phyloP scores from a whole-genome alignment of 2,797 vertebrate species.

The Perdix hodgsoniae region DNA sequence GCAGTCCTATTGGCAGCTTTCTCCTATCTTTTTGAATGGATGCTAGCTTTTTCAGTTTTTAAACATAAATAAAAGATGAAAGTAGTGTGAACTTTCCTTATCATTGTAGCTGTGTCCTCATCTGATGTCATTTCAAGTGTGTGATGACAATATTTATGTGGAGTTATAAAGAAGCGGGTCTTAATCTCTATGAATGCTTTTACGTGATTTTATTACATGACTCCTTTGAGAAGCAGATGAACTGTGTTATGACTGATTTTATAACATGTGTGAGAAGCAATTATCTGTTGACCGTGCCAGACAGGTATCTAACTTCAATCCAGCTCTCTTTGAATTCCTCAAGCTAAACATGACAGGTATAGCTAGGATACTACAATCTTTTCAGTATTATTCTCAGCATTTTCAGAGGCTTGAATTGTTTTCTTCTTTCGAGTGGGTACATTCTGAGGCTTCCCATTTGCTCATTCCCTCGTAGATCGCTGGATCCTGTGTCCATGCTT shows the following conservation, averaged over 20 bases:
- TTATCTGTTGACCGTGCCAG: neutral
- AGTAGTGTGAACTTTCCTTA: neutral
- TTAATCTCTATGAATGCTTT: neutral
- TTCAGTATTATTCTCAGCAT: neutral
- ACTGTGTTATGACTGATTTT: neutral
- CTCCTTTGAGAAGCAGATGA: neutral
- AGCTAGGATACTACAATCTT: neutral
- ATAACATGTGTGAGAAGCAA: neutral
- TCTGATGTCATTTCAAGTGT: neutral
- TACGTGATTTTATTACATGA: constrained; percentile 10
- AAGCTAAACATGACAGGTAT: neutral
- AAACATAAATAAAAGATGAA: neutral
- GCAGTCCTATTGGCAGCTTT: neutral
- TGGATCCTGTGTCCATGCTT: neutral
- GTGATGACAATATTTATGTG: neutral
- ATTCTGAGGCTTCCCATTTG: neutral
- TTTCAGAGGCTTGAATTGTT: neutral
- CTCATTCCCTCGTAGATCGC: neutral
- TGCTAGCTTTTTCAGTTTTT: neutral
- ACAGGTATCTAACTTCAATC: neutral
- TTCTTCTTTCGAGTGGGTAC: neutral
- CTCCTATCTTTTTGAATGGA: neutral
- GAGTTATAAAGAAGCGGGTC: neutral
- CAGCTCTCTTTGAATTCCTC: neutral
- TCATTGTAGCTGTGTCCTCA: neutral